phyloP scores from a whole-genome alignment of 30 jellyfish, hydroid and myxozoan genomes.

The Aurelia aurita region DNA sequence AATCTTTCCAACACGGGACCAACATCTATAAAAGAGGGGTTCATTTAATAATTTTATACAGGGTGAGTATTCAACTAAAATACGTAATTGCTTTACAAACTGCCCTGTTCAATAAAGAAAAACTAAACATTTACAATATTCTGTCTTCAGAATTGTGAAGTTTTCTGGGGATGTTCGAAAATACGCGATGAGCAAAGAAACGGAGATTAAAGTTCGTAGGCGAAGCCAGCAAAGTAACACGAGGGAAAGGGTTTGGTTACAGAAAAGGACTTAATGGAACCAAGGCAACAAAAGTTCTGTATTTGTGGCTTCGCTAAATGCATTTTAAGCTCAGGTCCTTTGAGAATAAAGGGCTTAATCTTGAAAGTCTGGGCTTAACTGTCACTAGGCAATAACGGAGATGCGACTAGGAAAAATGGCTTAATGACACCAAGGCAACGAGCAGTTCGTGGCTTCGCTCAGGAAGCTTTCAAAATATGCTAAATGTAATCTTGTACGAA shows the following conservation, averaged over 20 bases:
- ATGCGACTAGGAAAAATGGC: neutral
- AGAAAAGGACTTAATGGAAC: neutral
- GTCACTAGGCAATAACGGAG: neutral
- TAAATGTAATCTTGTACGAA: neutral
- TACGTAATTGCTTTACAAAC: too few relatives aligned
- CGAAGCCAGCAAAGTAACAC: too few relatives aligned
- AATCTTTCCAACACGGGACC: constrained; percentile 91
- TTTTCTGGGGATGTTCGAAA: too few relatives aligned
- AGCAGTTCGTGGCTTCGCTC: neutral
- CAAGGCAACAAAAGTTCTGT: neutral
- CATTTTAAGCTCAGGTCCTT: neutral
- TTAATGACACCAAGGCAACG: neutral
- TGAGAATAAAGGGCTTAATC: neutral
- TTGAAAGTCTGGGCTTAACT: neutral
- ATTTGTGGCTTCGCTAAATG: too few relatives aligned
- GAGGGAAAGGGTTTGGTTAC: neutral
- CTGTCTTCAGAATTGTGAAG: too few relatives aligned
- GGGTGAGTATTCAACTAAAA: too few relatives aligned
- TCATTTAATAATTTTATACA: too few relatives aligned
- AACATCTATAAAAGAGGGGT: constrained; percentile 74
- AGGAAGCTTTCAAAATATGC: neutral
- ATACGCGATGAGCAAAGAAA: too few relatives aligned
- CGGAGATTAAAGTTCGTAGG: too few relatives aligned
- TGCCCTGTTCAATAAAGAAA: too few relatives aligned
- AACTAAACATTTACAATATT: too few relatives aligned